Evolutionary conservation across 1,140 invertebrate species (phyloP).

Genomic region (Drosophila navojoa): DNA sequence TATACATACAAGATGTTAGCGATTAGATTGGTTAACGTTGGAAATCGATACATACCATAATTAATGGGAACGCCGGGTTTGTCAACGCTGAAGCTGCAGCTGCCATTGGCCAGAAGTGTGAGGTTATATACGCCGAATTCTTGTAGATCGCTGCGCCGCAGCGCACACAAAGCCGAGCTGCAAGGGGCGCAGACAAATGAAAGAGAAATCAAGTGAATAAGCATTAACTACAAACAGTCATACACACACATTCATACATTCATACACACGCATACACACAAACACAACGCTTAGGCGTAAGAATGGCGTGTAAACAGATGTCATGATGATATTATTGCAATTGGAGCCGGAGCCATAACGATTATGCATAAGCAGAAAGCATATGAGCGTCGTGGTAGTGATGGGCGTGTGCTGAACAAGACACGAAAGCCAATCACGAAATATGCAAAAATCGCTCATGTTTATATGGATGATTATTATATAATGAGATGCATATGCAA

Average conservation of each 20-base stretch:
- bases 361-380: constrained; percentile 10
- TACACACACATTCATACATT: background rate
- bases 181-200: background rate
- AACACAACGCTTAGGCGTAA: background rate
- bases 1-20: background rate
- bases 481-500: no score
- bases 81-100: constrained; percentile 85
- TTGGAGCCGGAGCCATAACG: background rate
- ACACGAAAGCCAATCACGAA: background rate
- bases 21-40: background rate
- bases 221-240: constrained; percentile 7
- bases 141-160: constrained; percentile 87
- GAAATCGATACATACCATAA: constrained; percentile 86
- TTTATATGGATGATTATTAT: no score
- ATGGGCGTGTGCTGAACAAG: background rate
- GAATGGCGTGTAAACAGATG: constrained; percentile 5
- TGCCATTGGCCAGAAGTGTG: constrained; percentile 84
- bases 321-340: constrained; percentile 9
- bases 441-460: background rate
- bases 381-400: background rate
- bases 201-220: constrained; percentile 38
- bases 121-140: constrained; percentile 91
- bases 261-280: background rate
- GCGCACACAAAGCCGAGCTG: constrained; percentile 74
- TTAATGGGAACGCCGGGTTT: constrained; percentile 89